Base-by-base conservation (phyloP, 2,888 invertebrate species). In the Chromoteleia sp. region DNA sequence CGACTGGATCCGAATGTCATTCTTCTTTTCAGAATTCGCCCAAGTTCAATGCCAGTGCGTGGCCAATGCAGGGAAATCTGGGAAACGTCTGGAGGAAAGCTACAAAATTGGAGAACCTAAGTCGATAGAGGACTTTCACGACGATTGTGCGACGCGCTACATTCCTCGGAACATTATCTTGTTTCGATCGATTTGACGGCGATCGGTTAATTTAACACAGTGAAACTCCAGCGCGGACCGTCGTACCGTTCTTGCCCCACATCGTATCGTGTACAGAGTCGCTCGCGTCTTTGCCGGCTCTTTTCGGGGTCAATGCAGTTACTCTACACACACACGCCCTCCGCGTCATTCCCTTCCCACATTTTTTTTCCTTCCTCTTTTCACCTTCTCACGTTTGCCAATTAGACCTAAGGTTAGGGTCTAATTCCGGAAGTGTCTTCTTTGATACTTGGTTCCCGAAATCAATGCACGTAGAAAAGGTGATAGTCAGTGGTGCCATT, bases 191-290 rank as follows among this genome's bases (percentile, higher is more conserved):
- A 88, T 89, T 89, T 89, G 86, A 85, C 86, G 83, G 83, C 83
- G 83, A 86, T 88, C 86, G 87, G 87, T 85, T 87, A 87, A 87
- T 88, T 88, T 87, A 88, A 88, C 87, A 86, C 86, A 86, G 88
- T 87, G 89, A 89, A 89, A 89, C 87, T 85, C 73, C 71, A 19
- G 70, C 56, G 75, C 79, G 71, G 71, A 70, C 63, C 54, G 68
- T 41, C 80, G 74, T 76, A 83, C 79, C 79, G 82, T 82, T 80
- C 80, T 56, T 82, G 82, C 67, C 74, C 83, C 83, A 83, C 83
- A 82, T 83, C 81, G 77, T 73, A 75, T 70, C 77, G 52, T 12
- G 61, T 50, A 21, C 58, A 54, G 36, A 70, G 30, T 36, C 59
- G 39, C 59, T 45, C 58, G 70, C 73, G 73, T 74, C 83, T 81